Conservation (phyloP, 2,113 vertebrate species). For the Tragelaphus strepsiceros region DNA sequence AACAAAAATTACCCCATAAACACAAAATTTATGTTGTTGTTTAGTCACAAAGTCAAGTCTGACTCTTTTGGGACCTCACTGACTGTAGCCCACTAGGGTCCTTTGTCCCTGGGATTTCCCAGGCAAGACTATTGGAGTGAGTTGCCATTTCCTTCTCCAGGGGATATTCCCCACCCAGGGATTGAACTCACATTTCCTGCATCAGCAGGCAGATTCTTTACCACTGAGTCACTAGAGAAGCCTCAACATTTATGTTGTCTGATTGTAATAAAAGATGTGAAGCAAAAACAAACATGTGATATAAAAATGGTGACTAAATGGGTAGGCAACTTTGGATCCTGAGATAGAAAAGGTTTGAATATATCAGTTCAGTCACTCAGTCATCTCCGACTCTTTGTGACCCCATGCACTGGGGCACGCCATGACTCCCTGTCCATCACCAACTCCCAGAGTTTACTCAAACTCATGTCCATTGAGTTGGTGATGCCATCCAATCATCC, state of each 20-base stretch:
- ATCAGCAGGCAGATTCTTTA: background rate
- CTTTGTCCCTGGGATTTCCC: background rate
- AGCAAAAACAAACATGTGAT: background rate
- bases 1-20: background rate
- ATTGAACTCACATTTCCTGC: rapidly evolving
- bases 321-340: background rate
- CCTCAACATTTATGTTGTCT: background rate
- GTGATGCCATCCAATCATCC: background rate
- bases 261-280: background rate
- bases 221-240: background rate
- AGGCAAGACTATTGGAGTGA: background rate
- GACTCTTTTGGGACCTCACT: background rate
- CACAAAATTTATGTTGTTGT: background rate
- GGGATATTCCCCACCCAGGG: background rate
- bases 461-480: background rate
- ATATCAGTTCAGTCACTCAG: background rate
- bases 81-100: background rate
- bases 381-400: background rate
- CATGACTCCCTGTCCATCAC: background rate
- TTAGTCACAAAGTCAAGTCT: background rate
- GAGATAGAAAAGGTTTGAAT: background rate
- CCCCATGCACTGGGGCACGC: background rate
- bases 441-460: background rate
- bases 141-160: background rate
- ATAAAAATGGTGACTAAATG: background rate